Base-by-base conservation (phyloP, 2,888 invertebrate species). In the Chloromyia formosa region DNA sequence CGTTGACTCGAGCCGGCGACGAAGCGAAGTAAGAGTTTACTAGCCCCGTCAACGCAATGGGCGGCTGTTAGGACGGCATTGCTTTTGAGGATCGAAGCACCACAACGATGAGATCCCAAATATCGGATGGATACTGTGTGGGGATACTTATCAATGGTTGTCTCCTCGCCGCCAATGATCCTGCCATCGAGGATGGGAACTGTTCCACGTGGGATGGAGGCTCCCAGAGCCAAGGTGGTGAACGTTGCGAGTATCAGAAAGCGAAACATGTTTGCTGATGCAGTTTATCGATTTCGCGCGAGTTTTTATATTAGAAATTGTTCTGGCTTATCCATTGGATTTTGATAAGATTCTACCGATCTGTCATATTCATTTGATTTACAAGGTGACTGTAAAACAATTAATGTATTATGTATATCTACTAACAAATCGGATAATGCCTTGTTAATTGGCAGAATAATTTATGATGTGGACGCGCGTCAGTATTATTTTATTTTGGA, bases 61-160 rank as follows among this genome's bases (percentile, higher is more conserved):
- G 90, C 90, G n/a, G 90, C 90, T 0, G 90, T 90, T 0, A 90
- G 76, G 0, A 86, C 82, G 1, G 40, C n/a, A 68, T 88, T 86
- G 22, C 79, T 78, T 23, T 84, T 84, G 20, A 4, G 88, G 22
- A 90, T 83, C 5, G 88, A 82, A 0, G 88, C 90, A 0, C 90
- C 90, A 78, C 90, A 90, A 0, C 83, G 81, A 77, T 90, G 89
- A 0, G 82, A 79, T 1, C 86, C 87, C 20, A 83, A 79, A 14
- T 79, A 78, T 20, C 80, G 80, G 1, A 84, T 35, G 0, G 84
- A 84, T 1, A 84, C 77, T 76, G 82, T 82, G 79, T 81, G 82
- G 0, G 84, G 84, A 73, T 78, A 79, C 14, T 75, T 27, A 12
- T 74, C 42, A 56, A 77, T 71, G 7, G 64, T 68, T n/a, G 73